Conservation (phyloP, 2,888 invertebrate genomes). For the Girardia tigrina region DNA sequence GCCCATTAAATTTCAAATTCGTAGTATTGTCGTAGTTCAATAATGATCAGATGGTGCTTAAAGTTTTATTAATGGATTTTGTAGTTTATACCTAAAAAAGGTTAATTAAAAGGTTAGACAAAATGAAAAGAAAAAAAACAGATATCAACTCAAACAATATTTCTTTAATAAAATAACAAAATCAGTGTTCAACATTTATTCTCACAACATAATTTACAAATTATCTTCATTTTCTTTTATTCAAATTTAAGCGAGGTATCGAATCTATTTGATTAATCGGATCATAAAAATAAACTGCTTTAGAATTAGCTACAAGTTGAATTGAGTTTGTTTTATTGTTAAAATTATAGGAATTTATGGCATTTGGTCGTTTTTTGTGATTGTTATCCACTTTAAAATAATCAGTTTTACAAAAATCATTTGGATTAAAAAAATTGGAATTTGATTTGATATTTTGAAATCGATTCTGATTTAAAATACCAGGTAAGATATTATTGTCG, state of each 20-base stretch:
- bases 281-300: constrained; percentile 34
- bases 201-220: too few relatives aligned
- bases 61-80: too few relatives aligned
- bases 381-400: background rate
- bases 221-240: constrained; percentile 32
- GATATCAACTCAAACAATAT: too few relatives aligned
- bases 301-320: constrained; percentile 14
- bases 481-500: constrained; percentile 29
- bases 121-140: too few relatives aligned
- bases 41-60: too few relatives aligned
- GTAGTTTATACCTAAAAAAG: too few relatives aligned
- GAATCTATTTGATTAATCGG: constrained; percentile 32
- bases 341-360: background rate
- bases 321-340: constrained; percentile 16
- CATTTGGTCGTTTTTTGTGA: background rate
- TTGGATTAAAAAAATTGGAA: constrained; percentile 1
- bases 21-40: too few relatives aligned
- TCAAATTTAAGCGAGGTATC: constrained; percentile 26
- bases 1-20: too few relatives aligned
- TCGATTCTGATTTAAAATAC: constrained; percentile 28
- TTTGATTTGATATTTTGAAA: constrained; percentile 28
- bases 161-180: too few relatives aligned
- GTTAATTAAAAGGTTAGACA: too few relatives aligned
- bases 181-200: too few relatives aligned
- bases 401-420: background rate